phyloP scores from a whole-genome alignment of 2,113 vertebrate genomes.

The Stigmatopora argus region DNA sequence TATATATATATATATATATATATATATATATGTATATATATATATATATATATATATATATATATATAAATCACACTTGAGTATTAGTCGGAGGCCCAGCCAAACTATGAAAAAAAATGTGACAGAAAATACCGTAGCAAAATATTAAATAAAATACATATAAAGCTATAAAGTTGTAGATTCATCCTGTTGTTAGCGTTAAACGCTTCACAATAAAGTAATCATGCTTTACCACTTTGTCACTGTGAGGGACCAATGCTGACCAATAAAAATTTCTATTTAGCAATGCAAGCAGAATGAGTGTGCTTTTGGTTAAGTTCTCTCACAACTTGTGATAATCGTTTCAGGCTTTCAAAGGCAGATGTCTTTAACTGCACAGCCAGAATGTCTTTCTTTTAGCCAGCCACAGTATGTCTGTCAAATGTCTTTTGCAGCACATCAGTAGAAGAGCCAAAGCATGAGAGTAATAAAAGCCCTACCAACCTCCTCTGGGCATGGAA shows the following conservation, averaged over 20 bases:
- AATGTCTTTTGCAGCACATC: conserved; percentile 62
- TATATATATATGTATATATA: too few species aligned
- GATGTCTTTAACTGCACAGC: conserved; percentile 47
- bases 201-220: background rate
- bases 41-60: too few species aligned
- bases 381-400: conserved; percentile 44
- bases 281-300: conserved; percentile 16
- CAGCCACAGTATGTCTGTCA: conserved; percentile 31
- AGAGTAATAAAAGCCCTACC: conserved; percentile 53
- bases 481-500: conserved; percentile 58
- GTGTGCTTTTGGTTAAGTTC: conserved; percentile 26
- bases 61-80: too few species aligned
- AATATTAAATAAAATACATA: background rate
- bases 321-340: conserved; percentile 18
- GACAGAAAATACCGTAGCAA: too few species aligned
- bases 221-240: conserved; percentile 1
- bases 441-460: conserved; percentile 50
- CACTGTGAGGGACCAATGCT: conserved; percentile 1
- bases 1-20: too few species aligned
- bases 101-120: too few species aligned
- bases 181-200: background rate
- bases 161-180: background rate
- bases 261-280: conserved; percentile 5
- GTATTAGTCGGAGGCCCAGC: too few species aligned
- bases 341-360: conserved; percentile 35